These are phyloP conservation scores for Drosophila auraria DNA, from an alignment of 1,140 invertebrate genomes.

Conservation along the genomic window DNA sequence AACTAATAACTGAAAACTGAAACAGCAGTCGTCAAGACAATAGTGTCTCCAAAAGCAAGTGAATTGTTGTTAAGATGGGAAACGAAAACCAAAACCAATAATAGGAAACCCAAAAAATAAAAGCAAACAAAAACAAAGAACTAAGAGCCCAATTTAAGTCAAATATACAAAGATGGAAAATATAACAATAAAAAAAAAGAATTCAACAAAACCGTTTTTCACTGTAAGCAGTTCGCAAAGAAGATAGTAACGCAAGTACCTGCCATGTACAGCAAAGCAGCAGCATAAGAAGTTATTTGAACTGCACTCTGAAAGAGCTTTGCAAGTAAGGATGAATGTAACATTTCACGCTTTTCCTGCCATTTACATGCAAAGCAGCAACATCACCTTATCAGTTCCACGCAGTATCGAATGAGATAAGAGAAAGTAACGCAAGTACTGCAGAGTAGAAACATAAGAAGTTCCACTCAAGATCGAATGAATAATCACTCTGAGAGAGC, in stretches of 20 bases:
- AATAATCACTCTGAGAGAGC: too few species aligned
- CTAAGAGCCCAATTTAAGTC: slow-evolving; percentile 32
- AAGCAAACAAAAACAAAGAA: neutral
- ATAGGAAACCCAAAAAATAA: neutral
- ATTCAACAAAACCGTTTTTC: slow-evolving; percentile 1
- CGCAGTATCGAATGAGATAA: too few species aligned
- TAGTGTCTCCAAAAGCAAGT: slow-evolving; percentile 42
- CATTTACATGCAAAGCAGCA: too few species aligned
- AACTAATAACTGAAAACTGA: slow-evolving; percentile 24
- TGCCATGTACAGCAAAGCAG: too few species aligned
- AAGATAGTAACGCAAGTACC: neutral
- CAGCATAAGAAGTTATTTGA: too few species aligned
- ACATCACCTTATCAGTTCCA: too few species aligned
- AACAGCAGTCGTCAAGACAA: slow-evolving; percentile 20
- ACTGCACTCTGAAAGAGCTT: too few species aligned
- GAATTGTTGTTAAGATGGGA: slow-evolving; percentile 47
- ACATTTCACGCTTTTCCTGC: too few species aligned
- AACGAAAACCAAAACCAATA: slow-evolving; percentile 17
- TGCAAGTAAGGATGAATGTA: too few species aligned
- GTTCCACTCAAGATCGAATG: too few species aligned
- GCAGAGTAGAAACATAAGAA: too few species aligned
- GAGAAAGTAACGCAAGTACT: neutral
- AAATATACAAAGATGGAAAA: slow-evolving; percentile 48
- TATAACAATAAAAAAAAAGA: slow-evolving; percentile 39
- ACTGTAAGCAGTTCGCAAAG: neutral